Evolutionary conservation across 2,113 vertebrate species (phyloP), one percentile per base, ranked within the genome.

Genomic region (Phalacrocorax brasilianus): DNA sequence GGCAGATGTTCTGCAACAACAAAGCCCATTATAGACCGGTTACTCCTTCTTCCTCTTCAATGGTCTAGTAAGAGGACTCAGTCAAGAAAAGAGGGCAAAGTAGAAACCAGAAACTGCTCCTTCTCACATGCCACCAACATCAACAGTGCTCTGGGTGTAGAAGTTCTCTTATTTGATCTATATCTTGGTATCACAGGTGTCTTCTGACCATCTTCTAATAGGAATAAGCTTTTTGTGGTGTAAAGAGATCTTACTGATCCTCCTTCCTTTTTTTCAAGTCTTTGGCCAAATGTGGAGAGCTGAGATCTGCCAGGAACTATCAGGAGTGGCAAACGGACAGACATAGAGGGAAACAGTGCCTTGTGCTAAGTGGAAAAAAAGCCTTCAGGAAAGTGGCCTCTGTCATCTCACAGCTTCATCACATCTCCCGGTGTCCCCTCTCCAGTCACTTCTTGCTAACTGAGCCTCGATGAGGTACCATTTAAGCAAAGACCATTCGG

Each of bases 1-100:
- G 14, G 23, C 3, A 50, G 32, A 32, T n/a, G 16, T 33, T 27
- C n/a, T 55, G 72, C 38, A 26, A 6, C 10, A 27, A 14, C 27
- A 49, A 44, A 73, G n/a, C 22, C 32, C 0, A 2, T 12, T 38
- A 32, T 6, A 49, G 44, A 50, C 15, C 1, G 0, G 32, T 16
- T 30, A 20, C 35, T 79, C 27, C 15, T 44, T 55, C 26, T 18
- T 77, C 6, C 53, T 73, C n/a, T 32, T 49, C 27, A 12, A 1
- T 35, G 22, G 20, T n/a, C 17, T 22, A 58, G 19, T 74, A 35
- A 35, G 21, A 75, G 27, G 32, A 70, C 7, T 75, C 49, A 38
- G 6, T 14, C 49, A 47, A 53, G 59, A 82, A 45, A 35, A 53
- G 23, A 52, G 16, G 30, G 28, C 30, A 33, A 59, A 28, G 32